These are phyloP conservation scores for Arremon aurantiirostris DNA, from an alignment of 2,797 vertebrate species.

Conservation along the genomic window DNA sequence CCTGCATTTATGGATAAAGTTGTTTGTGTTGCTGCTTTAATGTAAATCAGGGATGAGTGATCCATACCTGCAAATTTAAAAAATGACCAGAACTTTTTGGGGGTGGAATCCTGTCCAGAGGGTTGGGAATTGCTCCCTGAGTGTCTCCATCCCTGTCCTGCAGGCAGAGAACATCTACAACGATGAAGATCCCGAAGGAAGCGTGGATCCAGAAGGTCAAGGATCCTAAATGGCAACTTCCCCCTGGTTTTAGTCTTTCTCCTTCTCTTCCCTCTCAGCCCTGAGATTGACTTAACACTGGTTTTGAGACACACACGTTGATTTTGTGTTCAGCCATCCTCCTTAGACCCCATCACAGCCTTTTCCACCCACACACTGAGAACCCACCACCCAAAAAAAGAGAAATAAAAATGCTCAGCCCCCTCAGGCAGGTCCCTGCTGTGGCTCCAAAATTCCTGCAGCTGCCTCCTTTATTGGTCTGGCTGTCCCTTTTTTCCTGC, in stretches of 20 bases:
- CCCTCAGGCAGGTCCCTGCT: neutral
- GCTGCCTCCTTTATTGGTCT: slow-evolving; percentile 15
- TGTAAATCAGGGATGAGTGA: neutral
- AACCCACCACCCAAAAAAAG: slow-evolving; percentile 13
- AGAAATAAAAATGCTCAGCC: neutral
- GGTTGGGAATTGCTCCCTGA: neutral
- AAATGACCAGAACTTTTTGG: neutral
- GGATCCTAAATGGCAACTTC: slow-evolving; percentile 76
- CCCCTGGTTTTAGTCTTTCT: slow-evolving; percentile 40
- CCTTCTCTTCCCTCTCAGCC: slow-evolving; percentile 57
- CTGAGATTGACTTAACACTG: slow-evolving; percentile 69
- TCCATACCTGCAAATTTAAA: neutral
- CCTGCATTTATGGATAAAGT: rapidly evolving
- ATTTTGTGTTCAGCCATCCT: slow-evolving; percentile 63
- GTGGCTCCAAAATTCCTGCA: slow-evolving; percentile 42
- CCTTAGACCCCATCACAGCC: slow-evolving; percentile 36
- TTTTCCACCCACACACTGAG: slow-evolving; percentile 31
- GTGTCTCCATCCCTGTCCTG: neutral
- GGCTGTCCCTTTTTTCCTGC: neutral
- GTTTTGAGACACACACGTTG: slow-evolving; percentile 73
- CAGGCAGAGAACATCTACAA: slow-evolving; percentile 99
- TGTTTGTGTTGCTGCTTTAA: rapidly evolving
- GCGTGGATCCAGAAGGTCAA: slow-evolving; percentile 92
- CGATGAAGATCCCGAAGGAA: slow-evolving; percentile 95
- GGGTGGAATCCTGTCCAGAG: neutral